Evolutionary conservation across 1,140 invertebrate species (phyloP).

Genomic region (Drosophila pseudoananassae): DNA sequence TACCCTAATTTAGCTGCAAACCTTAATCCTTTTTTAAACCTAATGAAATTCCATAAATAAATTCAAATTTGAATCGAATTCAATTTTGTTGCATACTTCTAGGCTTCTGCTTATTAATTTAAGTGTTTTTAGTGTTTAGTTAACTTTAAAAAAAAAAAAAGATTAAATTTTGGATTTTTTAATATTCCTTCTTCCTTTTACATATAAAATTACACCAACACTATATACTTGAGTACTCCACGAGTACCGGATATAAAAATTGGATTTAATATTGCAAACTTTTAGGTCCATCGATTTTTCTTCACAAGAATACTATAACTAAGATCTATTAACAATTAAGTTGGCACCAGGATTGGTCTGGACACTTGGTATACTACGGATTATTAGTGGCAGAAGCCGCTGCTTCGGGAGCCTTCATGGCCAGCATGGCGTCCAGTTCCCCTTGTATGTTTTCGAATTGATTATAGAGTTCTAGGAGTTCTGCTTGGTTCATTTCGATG

Average conservation of each 20-base stretch:
- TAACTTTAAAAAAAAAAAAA: no score
- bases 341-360: conserved; percentile 20
- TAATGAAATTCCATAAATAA: no score
- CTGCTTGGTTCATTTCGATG: conserved; percentile 80
- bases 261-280: conserved; percentile 35
- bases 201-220: no score
- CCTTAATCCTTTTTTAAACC: no score
- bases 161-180: no score
- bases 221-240: no score
- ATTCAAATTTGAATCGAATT: no score
- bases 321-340: conserved; percentile 11
- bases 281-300: conserved; percentile 17
- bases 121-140: no score
- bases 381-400: not conserved
- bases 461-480: conserved; percentile 77
- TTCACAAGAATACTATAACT: conserved; percentile 9
- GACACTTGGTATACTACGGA: conserved; percentile 6
- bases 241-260: not conserved
- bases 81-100: no score
- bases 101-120: no score
- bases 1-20: no score
- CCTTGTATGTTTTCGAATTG: conserved; percentile 80
- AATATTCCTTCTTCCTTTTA: no score
- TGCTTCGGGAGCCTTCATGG: conserved; percentile 44
- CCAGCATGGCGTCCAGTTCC: conserved; percentile 75